Base-by-base conservation (phyloP, 2,113 vertebrate species). In the Cyanoderma ruficeps region DNA sequence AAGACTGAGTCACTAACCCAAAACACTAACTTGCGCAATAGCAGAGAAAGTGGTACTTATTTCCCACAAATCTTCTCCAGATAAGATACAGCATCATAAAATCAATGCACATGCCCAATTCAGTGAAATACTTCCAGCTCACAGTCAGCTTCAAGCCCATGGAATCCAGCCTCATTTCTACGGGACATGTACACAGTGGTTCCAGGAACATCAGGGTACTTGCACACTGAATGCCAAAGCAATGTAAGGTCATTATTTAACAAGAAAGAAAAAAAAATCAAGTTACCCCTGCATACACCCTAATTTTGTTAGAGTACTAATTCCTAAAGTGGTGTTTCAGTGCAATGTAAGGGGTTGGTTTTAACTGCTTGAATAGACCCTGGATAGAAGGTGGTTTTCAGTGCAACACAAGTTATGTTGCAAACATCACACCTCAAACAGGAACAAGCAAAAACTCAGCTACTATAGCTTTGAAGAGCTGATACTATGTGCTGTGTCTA, bases 1-100 rank as follows among this genome's bases (percentile, higher is more conserved):
- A 86, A 88, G 42, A 90, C 19, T 90, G 93, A 92, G 70, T 95
- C 91, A 95, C 30, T 76, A 84, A 91, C 52, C 44, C 80, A 94
- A 87, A n/a, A 42, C 24, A 55, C 49, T 47, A 81, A 78, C 56
- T 81, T 56, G 15, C 2, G 18, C 41, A 83, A 74, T 20, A 70
- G 37, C 64, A 75, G 44, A 94, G 88, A 90, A 86, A 74, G 83
- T 76, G 21, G 18, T 15, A 67, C 22, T 93, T 70, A 25, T 64
- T 86, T 93, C 79, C 93, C 17, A 78, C 23, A 47, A 20, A 69
- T 59, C 61, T 74, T 52, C 31, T 47, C 55, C 63, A 70, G 82
- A 24, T 74, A 87, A 50, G 46, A 61, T 11, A 57, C 24, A 60
- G 35, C 52, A 90, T 49, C 59, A 83, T 42, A 74, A 82, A 95